Conservation (phyloP, 2,888 invertebrate genomes). For the Punctoribates punctum region DNA sequence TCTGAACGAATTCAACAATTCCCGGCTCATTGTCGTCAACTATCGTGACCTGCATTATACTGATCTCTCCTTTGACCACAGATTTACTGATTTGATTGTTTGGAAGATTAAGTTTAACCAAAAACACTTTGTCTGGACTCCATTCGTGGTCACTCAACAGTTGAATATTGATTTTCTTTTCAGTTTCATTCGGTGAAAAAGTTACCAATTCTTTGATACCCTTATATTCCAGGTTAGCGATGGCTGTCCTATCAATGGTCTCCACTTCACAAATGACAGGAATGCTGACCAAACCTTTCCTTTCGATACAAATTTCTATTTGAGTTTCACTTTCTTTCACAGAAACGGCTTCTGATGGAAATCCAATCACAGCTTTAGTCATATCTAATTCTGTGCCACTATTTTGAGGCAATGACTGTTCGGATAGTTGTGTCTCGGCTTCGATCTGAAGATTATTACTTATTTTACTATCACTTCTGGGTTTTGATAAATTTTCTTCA, state of each 20-base stretch:
- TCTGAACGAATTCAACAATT: conserved; percentile 58
- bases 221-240: conserved; percentile 59
- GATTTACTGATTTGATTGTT: conserved; percentile 16
- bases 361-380: conserved; percentile 57
- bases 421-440: neutral
- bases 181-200: conserved; percentile 58
- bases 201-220: conserved; percentile 57
- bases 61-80: conserved; percentile 57
- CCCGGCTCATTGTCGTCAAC: conserved; percentile 63
- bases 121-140: conserved; percentile 63
- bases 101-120: conserved; percentile 57
- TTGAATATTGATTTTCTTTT: conserved; percentile 57
- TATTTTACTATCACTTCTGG: neutral
- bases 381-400: neutral
- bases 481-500: conserved; percentile 12
- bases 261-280: conserved; percentile 54
- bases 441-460: neutral
- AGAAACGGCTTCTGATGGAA: conserved; percentile 58
- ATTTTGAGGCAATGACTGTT: neutral
- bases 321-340: conserved; percentile 58
- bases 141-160: conserved; percentile 61
- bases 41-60: conserved; percentile 61
- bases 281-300: conserved; percentile 55
- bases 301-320: conserved; percentile 54
- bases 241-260: conserved; percentile 62